Evolutionary conservation across 2,113 vertebrate species (phyloP).

Genomic region (Lampris megalopsis): DNA sequence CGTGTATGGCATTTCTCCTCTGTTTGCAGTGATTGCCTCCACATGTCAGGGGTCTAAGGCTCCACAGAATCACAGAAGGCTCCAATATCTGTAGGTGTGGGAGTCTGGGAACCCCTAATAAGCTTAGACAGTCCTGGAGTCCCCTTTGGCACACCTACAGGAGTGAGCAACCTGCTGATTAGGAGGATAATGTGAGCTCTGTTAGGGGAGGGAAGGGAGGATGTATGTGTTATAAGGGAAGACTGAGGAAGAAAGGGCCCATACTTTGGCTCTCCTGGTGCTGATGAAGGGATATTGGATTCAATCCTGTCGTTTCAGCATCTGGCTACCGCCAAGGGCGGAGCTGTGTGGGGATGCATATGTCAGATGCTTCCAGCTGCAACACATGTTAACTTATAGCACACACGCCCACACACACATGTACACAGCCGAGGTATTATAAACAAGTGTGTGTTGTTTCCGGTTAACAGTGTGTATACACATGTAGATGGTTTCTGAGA

Average conservation of each 20-base stretch:
- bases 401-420: conserved; percentile 5
- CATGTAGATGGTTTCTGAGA: conserved; percentile 13
- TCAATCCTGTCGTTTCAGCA: conserved; percentile 3
- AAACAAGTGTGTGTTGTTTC: conserved; percentile 7
- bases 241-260: conserved; percentile 31
- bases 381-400: conserved; percentile 33
- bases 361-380: conserved; percentile 43
- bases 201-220: conserved; percentile 7
- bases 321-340: conserved; percentile 1
- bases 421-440: conserved; percentile 22
- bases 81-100: conserved; percentile 35
- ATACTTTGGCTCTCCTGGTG: conserved; percentile 45
- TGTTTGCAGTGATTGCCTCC: conserved; percentile 60
- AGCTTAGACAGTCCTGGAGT: conserved; percentile 32
- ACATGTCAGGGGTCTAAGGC: conserved; percentile 50
- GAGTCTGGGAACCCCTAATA: conserved; percentile 41
- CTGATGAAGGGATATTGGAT: conserved; percentile 62
- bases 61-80: conserved; percentile 40
- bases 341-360: conserved; percentile 4
- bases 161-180: conserved; percentile 51
- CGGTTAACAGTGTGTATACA: conserved; percentile 28
- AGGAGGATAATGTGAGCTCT: conserved; percentile 41
- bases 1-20: conserved; percentile 61
- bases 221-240: conserved; percentile 8
- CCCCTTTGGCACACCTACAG: conserved; percentile 29